These are phyloP conservation scores for Drosophila kanekoi DNA, from an alignment of 2,888 invertebrate genomes.

Conservation along the genomic window DNA sequence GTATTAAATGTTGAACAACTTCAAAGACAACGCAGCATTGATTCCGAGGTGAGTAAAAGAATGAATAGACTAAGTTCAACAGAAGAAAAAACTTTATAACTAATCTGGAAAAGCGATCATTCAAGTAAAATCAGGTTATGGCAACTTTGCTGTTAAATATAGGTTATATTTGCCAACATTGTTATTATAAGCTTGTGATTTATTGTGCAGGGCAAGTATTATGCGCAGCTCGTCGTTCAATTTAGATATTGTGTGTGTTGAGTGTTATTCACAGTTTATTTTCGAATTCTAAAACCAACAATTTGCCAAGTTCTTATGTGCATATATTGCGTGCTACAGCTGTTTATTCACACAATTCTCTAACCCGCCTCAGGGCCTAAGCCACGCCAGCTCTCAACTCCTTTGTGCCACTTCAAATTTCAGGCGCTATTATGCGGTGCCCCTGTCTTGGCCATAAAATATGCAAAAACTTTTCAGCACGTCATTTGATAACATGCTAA, in stretches of 20 bases:
- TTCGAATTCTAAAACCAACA: background rate
- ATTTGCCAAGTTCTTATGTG: background rate
- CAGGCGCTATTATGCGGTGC: background rate
- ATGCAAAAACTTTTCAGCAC: constrained; percentile 33
- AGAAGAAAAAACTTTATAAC: too few relatives aligned
- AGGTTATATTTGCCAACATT: too few relatives aligned
- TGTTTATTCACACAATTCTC: constrained; percentile 15
- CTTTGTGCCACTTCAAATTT: constrained; percentile 7
- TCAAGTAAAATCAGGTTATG: too few relatives aligned
- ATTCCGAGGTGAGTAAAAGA: background rate
- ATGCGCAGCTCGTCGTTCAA: too few relatives aligned
- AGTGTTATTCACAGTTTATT: background rate
- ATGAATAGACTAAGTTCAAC: too few relatives aligned
- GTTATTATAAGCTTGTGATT: too few relatives aligned
- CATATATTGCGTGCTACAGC: constrained; percentile 21
- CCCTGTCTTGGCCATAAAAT: constrained; percentile 18
- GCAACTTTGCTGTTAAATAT: too few relatives aligned
- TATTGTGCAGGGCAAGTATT: too few relatives aligned
- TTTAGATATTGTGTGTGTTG: too few relatives aligned
- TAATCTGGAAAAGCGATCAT: too few relatives aligned
- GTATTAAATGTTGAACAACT: too few relatives aligned
- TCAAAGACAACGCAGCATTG: background rate
- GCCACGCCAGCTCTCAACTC: background rate
- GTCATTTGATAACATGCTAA: constrained; percentile 22
- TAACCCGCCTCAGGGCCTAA: background rate